These are phyloP conservation scores for Micoletzkya japonica DNA, from an alignment of 2,888 invertebrate genomes.

Conservation along the genomic window DNA sequence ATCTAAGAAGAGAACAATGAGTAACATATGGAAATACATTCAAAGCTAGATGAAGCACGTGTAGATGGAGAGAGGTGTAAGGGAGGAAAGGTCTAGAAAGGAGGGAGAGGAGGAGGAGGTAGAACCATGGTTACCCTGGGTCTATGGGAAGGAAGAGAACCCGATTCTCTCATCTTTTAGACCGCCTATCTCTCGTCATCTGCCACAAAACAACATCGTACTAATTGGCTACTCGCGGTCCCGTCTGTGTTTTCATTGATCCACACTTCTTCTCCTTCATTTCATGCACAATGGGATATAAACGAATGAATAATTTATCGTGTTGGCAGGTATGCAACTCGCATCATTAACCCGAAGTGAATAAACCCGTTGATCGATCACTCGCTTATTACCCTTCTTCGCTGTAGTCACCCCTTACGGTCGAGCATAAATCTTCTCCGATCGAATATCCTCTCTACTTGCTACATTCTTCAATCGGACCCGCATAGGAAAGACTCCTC, in stretches of 20 bases:
- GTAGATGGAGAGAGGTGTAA: neutral
- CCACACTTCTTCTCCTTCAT: too few relatives aligned
- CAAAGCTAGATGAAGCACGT: neutral
- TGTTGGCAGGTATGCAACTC: too few relatives aligned
- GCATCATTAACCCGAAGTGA: too few relatives aligned
- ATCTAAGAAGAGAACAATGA: neutral
- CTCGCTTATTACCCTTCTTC: neutral
- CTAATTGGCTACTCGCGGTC: too few relatives aligned
- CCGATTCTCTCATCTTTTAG: neutral
- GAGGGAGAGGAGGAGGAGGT: neutral
- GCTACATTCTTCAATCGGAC: slow-evolving; percentile 18
- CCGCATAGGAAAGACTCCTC: slow-evolving; percentile 18
- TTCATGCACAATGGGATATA: too few relatives aligned
- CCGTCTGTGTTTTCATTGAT: too few relatives aligned
- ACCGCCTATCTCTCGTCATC: neutral
- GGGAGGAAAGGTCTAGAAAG: neutral
- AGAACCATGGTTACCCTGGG: neutral
- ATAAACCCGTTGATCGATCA: slow-evolving; percentile 11
- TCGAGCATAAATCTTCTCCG: slow-evolving; percentile 20
- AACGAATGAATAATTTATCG: too few relatives aligned
- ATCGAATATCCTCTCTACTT: slow-evolving; percentile 21
- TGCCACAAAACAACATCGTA: too few relatives aligned
- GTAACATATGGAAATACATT: neutral
- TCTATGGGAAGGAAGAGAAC: too few relatives aligned
- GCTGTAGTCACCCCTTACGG: slow-evolving; percentile 11